Evolutionary conservation across 2,888 invertebrate genomes (phyloP), one percentile per base, ranked within the genome.

Genomic region (Pedicia rivosa): DNA sequence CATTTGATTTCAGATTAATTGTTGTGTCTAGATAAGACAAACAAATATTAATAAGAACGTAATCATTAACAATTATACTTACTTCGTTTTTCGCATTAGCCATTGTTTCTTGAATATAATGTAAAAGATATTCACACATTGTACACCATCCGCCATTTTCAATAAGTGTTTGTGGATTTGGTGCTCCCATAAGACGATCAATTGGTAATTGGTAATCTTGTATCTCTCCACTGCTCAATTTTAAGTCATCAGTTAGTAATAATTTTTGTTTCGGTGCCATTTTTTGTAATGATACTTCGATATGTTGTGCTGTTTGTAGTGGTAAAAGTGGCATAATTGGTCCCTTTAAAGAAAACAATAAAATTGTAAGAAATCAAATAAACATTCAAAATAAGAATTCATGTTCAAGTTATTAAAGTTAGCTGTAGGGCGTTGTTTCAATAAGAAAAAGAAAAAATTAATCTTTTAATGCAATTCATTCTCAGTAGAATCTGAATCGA

Each of bases 111-210:
- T 88, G 87, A 31, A 87, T 48, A 43, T 77, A 81, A 52, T 86
- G 83, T 47, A 88, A 57, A 57, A 83, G 66, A 59, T 83, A 84
- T 60, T 87, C 76, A 53, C 90, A 90, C 54, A 88, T 68, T 19
- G 75, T 71, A 56, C 90, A 88, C 2, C 64, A 54, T 43, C 56
- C 45, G 9, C 58, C 73, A 53, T 49, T 69, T 63, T 51, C 55
- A 42, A 50, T 59, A 6, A 51, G 38, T 35, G 46, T 24, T 5
- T 40, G 28, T 3, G 57, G 50, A 50, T 56, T 47, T 45, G 60
- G 42, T 47, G 64, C 52, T 46, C 62, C 52, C 63, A 60, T 52
- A 46, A 60, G 39, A 34, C 47, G 44, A 45, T 71, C 70, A 42
- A 69, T 66, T 1, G 72, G 71, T 34, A 70, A 48, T 45, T 66